Evolutionary conservation across 2,113 vertebrate species (phyloP).

Genomic region (Cephalopterus ornatus): DNA sequence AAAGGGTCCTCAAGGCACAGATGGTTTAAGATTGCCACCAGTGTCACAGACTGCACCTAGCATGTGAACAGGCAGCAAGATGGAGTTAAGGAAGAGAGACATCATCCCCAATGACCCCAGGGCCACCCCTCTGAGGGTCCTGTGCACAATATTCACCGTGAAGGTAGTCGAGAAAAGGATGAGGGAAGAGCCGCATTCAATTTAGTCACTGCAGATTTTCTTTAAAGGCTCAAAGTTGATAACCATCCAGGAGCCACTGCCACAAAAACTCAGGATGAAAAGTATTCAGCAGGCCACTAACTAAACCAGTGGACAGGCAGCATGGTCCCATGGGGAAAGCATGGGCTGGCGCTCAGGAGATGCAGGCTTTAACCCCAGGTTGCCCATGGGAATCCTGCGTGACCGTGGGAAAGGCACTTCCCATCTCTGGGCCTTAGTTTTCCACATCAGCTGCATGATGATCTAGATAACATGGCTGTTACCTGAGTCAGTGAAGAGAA

Average conservation of each 20-base stretch:
- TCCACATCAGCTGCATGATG: neutral
- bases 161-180: neutral
- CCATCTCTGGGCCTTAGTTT: neutral
- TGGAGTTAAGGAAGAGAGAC: neutral
- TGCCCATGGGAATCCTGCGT: neutral
- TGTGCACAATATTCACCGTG: rapidly evolving
- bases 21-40: neutral
- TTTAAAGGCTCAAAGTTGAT: neutral
- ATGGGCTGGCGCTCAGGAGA: neutral
- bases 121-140: neutral
- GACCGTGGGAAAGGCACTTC: neutral
- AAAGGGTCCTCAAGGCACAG: neutral
- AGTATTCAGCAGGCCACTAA: neutral
- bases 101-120: neutral
- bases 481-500: neutral
- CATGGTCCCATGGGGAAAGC: rapidly evolving
- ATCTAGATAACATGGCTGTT: neutral
- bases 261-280: neutral
- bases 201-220: neutral
- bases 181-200: rapidly evolving
- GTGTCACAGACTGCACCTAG: neutral
- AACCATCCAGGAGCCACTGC: neutral
- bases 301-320: neutral
- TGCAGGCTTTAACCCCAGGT: neutral
- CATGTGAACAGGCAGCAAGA: neutral